Base-by-base conservation (phyloP, 2,797 vertebrate genomes). In the Acrocephalus scirpaceus region DNA sequence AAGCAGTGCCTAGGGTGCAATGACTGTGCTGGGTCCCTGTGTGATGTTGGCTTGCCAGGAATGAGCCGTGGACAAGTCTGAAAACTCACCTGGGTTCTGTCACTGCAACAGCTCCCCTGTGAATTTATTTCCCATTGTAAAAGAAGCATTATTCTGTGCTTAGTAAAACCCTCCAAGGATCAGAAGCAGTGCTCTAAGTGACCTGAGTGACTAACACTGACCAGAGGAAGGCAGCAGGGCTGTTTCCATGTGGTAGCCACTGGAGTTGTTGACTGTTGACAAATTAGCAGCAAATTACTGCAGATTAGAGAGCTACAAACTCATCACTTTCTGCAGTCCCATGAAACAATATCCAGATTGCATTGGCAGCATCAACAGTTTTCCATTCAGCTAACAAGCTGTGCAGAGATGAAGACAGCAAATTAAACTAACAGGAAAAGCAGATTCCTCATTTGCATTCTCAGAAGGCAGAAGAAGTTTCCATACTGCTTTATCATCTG, bases 281-380 rank as follows among this genome's bases (percentile, higher is more conserved):
- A 94, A 93, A 96, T 94, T 92, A 96, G 61, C 75, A 75, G 62
- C 87, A 92, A 97, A 96, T 94, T 92, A 78, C 19, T 2, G 5
- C 11, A 16, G 92, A 93, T 96, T 78, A 84, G 66, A 30, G 54
- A 78, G 57, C 64, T 87, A 87, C 90, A 92, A 85, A 93, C 83
- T 79, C 88, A 30, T n/a, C 0, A 3, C 53, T 88, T 93, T 81
- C 90, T 72, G 32, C 76, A 70, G 53, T 38, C 82, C 86, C 53
- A 27, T 29, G 73, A 62, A 96, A 91, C 58, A 86, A 88, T 85
- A 88, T 57, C 80, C 91, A 93, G 91, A 88, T 81, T 90, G 76
- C 64, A 38, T 7, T 90, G 94, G 94, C 89, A 96, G 82, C 86
- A 81, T 62, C 73, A 48, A 80, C 72, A 75, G 45, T 70, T 94